phyloP scores from a whole-genome alignment of 2,888 invertebrate genomes.

The Malthinus flaveolus region DNA sequence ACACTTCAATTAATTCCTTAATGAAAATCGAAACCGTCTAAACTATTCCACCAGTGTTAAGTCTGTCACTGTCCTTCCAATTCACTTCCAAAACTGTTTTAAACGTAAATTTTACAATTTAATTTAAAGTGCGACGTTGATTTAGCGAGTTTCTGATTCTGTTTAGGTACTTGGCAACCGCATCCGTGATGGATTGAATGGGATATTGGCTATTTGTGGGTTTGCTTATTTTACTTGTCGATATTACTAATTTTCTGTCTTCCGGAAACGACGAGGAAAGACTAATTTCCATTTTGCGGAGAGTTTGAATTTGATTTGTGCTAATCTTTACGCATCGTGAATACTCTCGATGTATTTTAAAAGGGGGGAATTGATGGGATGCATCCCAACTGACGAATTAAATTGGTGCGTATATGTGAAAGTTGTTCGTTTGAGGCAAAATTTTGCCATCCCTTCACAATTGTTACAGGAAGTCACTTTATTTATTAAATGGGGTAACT shows the following conservation, averaged over 20 bases:
- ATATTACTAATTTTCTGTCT: constrained; percentile 36
- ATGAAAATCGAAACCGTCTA: constrained; percentile 1
- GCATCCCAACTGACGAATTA: constrained; percentile 8
- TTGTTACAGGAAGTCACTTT: background rate
- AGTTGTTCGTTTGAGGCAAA: background rate
- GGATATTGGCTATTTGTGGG: constrained; percentile 36
- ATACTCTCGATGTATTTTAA: constrained; percentile 8
- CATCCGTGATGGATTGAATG: constrained; percentile 21
- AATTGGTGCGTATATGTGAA: constrained; percentile 6
- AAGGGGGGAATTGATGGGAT: constrained; percentile 7
- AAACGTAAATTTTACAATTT: constrained; percentile 17
- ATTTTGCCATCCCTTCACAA: background rate
- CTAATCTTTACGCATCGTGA: constrained; percentile 21
- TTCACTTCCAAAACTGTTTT: background rate
- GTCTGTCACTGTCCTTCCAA: constrained; percentile 2
- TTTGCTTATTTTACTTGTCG: constrained; percentile 36
- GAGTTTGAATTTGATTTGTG: constrained; percentile 31
- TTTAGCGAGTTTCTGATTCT: constrained; percentile 18
- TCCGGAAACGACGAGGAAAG: constrained; percentile 33
- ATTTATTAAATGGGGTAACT: background rate
- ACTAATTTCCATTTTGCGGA: constrained; percentile 38
- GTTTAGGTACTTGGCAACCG: constrained; percentile 16
- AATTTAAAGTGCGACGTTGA: constrained; percentile 20
- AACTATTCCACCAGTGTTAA: background rate
- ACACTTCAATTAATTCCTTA: constrained; percentile 4